Evolutionary conservation across 2,113 vertebrate species (phyloP), one percentile per base, ranked within the genome.

Genomic region (Burhinus oedicnemus): DNA sequence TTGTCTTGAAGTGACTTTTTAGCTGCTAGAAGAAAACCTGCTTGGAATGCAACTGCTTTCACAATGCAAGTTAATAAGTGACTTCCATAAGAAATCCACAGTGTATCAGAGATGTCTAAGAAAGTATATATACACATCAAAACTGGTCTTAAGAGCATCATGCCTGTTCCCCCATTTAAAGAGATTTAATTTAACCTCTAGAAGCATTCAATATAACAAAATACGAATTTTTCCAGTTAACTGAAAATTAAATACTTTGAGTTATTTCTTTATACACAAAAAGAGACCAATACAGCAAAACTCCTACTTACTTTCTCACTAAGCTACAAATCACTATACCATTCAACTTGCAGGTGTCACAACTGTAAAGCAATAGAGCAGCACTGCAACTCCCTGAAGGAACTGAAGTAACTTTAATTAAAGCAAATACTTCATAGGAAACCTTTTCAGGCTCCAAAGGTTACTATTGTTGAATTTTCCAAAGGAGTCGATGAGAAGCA

Each of bases 401-500:
- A 92, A 23, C n/a, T 44, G 27, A 89, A 29, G 9, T 40, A 61
- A 55, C 15, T 75, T 90, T 22, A 64, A 90, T n/a, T 42, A 38
- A 85, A 82, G 16, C 23, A 66, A 87, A 21, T 57, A 90, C 51
- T 76, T 94, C 58, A 79, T 57, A 83, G 26, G 47, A 64, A 92
- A 91, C 5, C 16, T 94, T 91, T 96, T 84, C 82, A 91, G 65
- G 82, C 52, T 96, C 76, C 70, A 93, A 95, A 89, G 69, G 61
- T 78, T 82, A 92, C 26, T 65, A 47, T 3, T 40, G 69, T 79
- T 75, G 11, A 75, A 52, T 71, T 85, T 83, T 71, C 38, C 52
- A 68, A 75, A 78, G 40, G 26, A 76, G n/a, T 21, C 1, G 1
- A 69, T 76, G 47, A 97, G 87, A 96, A 68, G 42, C 40, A 95